These are phyloP conservation scores for Apotomis capreana DNA, from an alignment of 2,888 invertebrate genomes.

Conservation along the genomic window DNA sequence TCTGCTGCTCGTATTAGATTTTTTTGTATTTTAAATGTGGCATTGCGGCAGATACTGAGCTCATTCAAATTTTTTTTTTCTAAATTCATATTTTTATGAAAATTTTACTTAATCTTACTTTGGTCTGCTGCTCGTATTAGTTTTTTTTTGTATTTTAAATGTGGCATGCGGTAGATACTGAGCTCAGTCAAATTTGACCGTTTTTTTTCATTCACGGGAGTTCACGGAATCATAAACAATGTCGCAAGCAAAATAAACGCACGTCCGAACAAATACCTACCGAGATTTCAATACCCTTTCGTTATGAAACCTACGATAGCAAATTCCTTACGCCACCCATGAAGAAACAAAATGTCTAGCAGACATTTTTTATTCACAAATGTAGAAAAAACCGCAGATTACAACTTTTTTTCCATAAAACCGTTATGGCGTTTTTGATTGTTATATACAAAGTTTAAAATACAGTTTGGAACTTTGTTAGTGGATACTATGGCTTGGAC, in stretches of 20 bases:
- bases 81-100: too few relatives aligned
- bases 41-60: too few relatives aligned
- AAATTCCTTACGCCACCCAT: constrained; percentile 23
- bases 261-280: constrained; percentile 1
- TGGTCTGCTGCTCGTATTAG: too few relatives aligned
- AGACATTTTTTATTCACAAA: constrained; percentile 36
- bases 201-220: neutral
- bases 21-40: too few relatives aligned
- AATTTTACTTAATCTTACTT: too few relatives aligned
- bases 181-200: too few relatives aligned
- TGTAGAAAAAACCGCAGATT: constrained; percentile 26
- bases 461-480: neutral
- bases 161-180: too few relatives aligned
- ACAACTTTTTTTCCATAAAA: constrained; percentile 27
- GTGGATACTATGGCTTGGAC: neutral
- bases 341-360: constrained; percentile 22
- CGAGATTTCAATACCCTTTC: constrained; percentile 5
- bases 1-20: too few relatives aligned
- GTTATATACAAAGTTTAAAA: constrained; percentile 8
- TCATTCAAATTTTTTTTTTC: neutral
- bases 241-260: constrained; percentile 14
- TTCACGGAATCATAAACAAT: neutral
- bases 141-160: too few relatives aligned
- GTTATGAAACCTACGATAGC: constrained; percentile 11
- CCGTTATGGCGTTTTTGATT: constrained; percentile 36